Base-by-base conservation (phyloP, 2,797 vertebrate genomes). In the Gymnothorax javanicus region DNA sequence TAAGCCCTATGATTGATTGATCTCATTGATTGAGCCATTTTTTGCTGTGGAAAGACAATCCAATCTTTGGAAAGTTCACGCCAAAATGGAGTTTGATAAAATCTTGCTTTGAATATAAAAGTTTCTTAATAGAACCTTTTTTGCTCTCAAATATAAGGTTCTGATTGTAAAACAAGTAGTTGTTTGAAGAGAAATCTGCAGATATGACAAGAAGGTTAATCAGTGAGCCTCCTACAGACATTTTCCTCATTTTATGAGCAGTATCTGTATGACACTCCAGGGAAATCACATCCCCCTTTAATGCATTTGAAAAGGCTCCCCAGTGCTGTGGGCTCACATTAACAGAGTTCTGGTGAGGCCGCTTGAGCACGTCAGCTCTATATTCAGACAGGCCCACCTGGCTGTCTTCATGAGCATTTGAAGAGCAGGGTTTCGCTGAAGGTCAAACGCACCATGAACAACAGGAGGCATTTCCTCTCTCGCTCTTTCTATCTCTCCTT, bases 221-320 rank as follows among this genome's bases (percentile, higher is more conserved):
- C 58, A 86, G 81, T 60, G 60, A 58, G 60, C 33, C 85, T 86
- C 33, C 20, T 27, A 54, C 54, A 86, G 85, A 81, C 85, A 86
- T 79, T 86, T 82, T 62, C 59, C 75, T 56, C 59, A 54, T 86
- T 86, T 79, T 86, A 43, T 54, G 58, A 50, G 73, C 12, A 52
- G 84, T 59, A 52, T 79, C 52, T 60, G 81, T 86, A 60, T 60
- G 75, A 59, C 85, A 43, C 85, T 86, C 75, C 62, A 62, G 85
- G 75, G 85, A 86, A 86, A 86, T 86, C 75, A 82, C 60, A 59
- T 58, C 75, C 82, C 58, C 59, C 82, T 69, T 86, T 86, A 86
- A 81, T 86, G 60, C 59, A 25, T 86, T 86, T 86, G 73, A 86
- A 86, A 86, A 58, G 43, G 59, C 77, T 86, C 85, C 79, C 77